Percentiles rank a stretch among this genome's conserved stretches.
Conservation (phyloP, 2,113 vertebrate species). For the Neogale vison region DNA sequence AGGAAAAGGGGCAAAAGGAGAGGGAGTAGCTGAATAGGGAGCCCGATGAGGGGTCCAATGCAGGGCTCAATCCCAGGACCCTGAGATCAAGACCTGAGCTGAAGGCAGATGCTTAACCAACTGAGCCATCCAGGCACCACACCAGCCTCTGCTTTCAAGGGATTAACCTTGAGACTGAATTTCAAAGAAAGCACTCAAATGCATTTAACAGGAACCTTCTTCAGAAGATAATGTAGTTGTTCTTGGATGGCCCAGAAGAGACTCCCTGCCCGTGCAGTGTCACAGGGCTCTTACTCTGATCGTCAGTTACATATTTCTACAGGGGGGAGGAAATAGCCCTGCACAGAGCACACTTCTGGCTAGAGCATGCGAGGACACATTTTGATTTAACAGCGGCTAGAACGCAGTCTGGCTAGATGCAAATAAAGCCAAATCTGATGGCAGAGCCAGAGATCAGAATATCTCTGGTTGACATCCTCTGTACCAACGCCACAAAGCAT, state of each 20-base stretch:
- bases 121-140: neutral
- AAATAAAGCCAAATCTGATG: neutral
- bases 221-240: neutral
- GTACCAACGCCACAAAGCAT: rapidly evolving
- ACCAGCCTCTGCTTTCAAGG: neutral
- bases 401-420: neutral
- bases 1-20: neutral
- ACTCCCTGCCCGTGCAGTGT: neutral
- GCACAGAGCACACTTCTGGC: neutral
- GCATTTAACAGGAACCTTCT: neutral
- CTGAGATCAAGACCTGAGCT: neutral
- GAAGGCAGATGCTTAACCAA: neutral
- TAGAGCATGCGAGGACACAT: neutral
- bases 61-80: neutral
- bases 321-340: neutral
- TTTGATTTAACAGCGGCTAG: neutral
- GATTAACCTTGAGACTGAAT: neutral
- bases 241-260: slow-evolving; percentile 1
- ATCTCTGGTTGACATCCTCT: neutral
- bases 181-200: neutral
- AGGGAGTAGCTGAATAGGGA: neutral
- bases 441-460: neutral
- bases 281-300: neutral
- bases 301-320: neutral
- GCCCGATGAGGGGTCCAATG: neutral